Percentiles rank a stretch among this genome's conserved stretches.
These are phyloP conservation scores for Mimumesa dahlbomi DNA, from an alignment of 2,888 invertebrate species.

Conservation along the genomic window DNA sequence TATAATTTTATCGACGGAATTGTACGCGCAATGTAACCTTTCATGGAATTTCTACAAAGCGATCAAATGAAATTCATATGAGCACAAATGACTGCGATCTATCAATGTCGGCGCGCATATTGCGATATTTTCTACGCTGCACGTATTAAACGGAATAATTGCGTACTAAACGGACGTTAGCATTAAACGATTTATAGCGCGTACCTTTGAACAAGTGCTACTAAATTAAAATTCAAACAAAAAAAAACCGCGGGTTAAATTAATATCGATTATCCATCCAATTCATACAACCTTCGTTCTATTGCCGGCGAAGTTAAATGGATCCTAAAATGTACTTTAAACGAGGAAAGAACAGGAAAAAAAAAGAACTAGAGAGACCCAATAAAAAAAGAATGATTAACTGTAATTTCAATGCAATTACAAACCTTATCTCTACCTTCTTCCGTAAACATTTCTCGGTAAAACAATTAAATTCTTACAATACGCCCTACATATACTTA, in stretches of 20 bases:
- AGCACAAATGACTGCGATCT: constrained; percentile 32
- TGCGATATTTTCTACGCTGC: constrained; percentile 23
- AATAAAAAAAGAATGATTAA: no score
- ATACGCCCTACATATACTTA: no score
- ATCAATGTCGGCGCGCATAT: constrained; percentile 26
- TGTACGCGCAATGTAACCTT: constrained; percentile 2
- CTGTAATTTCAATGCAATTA: no score
- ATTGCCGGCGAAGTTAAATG: no score
- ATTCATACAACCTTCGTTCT: no score
- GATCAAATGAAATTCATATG: constrained; percentile 43
- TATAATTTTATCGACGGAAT: constrained; percentile 28
- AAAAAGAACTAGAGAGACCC: no score
- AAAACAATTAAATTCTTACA: no score
- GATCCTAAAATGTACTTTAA: no score
- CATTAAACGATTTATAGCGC: constrained; percentile 2
- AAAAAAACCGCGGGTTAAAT: constrained; percentile 5
- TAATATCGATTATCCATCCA: constrained; percentile 1
- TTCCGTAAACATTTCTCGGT: no score
- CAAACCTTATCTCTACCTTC: no score
- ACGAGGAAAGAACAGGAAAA: no score
- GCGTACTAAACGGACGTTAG: constrained; percentile 8
- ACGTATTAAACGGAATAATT: constrained; percentile 26
- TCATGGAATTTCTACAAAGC: constrained; percentile 28
- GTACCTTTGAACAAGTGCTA: background rate
- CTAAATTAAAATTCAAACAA: constrained; percentile 6